Evolutionary conservation across 2,113 vertebrate species (phyloP).

Genomic region (Platycercus adscitus): DNA sequence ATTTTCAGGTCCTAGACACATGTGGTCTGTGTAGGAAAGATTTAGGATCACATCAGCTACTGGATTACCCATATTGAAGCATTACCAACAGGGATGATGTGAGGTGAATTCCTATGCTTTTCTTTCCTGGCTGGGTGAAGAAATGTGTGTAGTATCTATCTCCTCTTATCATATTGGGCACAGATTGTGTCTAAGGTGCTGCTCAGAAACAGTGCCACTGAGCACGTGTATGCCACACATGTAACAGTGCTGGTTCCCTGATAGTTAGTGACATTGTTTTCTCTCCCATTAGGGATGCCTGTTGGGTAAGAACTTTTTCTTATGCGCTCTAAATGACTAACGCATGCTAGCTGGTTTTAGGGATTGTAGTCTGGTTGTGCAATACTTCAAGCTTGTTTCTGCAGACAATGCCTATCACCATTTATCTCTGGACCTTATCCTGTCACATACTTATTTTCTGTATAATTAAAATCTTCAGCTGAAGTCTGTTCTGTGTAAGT

Average conservation of each 20-base stretch:
- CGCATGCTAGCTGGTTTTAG: neutral
- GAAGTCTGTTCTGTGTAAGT: neutral
- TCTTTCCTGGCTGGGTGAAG: neutral
- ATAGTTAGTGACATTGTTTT: neutral
- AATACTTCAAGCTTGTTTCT: neutral
- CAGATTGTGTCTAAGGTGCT: neutral
- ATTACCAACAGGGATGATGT: neutral
- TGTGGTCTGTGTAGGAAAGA: neutral
- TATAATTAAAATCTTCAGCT: neutral
- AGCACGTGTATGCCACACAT: neutral
- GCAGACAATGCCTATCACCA: neutral
- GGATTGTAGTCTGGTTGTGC: neutral
- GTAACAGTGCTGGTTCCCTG: neutral
- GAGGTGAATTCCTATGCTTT: neutral
- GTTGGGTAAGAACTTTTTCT: neutral
- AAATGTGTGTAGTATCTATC: neutral
- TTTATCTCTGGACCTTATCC: neutral
- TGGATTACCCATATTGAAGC: neutral
- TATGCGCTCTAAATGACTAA: neutral
- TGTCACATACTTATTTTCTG: neutral
- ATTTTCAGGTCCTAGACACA: neutral
- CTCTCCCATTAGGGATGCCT: neutral
- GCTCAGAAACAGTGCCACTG: neutral
- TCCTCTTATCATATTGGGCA: neutral
- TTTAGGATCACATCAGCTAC: neutral